Evolutionary conservation across 2,113 vertebrate species (phyloP).

Genomic region (Microtus oregoni): DNA sequence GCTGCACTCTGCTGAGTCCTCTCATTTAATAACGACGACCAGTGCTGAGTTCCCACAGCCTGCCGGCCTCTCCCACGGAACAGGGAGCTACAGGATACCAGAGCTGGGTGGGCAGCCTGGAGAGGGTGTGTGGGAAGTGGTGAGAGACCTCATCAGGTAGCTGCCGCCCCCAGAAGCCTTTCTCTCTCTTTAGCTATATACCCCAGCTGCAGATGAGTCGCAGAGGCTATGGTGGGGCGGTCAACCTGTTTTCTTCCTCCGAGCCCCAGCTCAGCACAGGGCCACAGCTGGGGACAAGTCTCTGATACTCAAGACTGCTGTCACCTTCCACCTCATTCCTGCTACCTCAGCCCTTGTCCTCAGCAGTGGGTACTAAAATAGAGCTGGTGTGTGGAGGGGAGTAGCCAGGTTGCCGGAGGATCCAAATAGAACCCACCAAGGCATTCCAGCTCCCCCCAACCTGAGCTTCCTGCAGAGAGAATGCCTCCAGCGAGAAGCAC

Average conservation of each 20-base stretch:
- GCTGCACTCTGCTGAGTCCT: background rate
- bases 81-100: too few relatives aligned
- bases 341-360: too few relatives aligned
- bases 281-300: background rate
- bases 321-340: background rate
- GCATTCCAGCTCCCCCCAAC: background rate
- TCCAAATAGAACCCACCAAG: background rate
- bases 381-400: too few relatives aligned
- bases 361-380: too few relatives aligned
- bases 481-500: background rate
- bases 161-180: background rate
- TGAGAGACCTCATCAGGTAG: background rate
- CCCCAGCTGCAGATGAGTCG: background rate
- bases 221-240: background rate
- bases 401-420: background rate
- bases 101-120: background rate
- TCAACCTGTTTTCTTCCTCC: background rate
- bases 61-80: background rate
- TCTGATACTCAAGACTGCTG: background rate
- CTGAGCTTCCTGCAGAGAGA: conserved; percentile 28
- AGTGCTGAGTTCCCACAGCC: background rate
- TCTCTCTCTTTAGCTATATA: background rate
- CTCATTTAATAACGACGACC: conserved; percentile 69
- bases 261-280: too few relatives aligned
- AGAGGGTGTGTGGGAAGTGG: background rate